Conservation (phyloP, 1,140 invertebrate species). For the Telenomus remus region DNA sequence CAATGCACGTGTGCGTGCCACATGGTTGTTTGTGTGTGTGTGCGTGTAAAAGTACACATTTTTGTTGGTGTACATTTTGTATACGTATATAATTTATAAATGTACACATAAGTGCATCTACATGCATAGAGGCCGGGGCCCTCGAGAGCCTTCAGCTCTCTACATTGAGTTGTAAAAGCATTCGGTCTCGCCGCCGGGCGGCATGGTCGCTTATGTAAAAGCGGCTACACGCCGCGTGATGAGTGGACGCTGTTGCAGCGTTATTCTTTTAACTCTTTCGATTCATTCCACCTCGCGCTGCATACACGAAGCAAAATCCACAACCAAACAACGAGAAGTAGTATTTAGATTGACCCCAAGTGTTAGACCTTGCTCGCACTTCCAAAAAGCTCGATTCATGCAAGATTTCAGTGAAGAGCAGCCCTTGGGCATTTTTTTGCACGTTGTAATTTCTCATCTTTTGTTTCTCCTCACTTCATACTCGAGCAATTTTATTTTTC, state of each 20-base stretch:
- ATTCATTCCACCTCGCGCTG: conserved; percentile 62
- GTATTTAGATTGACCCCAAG: conserved; percentile 32
- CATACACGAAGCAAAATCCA: conserved; percentile 43
- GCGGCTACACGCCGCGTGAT: conserved; percentile 75
- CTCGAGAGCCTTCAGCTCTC: conserved; percentile 61
- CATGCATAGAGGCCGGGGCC: conserved; percentile 37
- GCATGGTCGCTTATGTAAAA: conserved; percentile 75
- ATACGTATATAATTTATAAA: conserved; percentile 13
- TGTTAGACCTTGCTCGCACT: conserved; percentile 5
- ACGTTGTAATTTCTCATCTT: conserved; percentile 52
- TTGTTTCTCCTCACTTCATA: conserved; percentile 6
- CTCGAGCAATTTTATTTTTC: conserved; percentile 40
- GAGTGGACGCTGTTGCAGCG: conserved; percentile 73
- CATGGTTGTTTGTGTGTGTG: not conserved
- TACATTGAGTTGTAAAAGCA: conserved; percentile 76
- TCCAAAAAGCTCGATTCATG: too few relatives aligned
- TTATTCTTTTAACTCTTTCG: conserved; percentile 72
- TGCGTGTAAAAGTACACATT: not conserved
- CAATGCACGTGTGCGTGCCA: conserved; percentile 14
- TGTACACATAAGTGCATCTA: conserved; percentile 4
- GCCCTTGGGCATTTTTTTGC: conserved; percentile 33
- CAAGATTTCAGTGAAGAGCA: conserved; percentile 22
- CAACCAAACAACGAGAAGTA: not conserved
- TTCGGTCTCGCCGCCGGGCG: conserved; percentile 72
- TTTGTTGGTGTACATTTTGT: not conserved